Conservation (phyloP, 1,140 invertebrate species). For the Musca vetustissima region DNA sequence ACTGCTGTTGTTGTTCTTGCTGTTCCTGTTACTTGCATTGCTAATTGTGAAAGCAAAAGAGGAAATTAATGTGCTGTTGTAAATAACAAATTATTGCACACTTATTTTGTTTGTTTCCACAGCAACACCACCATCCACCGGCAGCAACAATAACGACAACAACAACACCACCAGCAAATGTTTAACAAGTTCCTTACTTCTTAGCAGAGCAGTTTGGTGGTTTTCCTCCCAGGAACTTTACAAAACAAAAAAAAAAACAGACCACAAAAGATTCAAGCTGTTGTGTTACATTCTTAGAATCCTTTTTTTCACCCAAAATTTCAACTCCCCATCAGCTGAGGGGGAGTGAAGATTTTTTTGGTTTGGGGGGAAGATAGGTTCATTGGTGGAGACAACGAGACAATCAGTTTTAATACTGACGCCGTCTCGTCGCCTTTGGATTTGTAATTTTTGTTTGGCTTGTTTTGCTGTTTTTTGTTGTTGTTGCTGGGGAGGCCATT, state of each 20-base stretch:
- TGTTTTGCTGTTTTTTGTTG: no score
- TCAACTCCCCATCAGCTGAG: no score
- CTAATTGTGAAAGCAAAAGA: slow-evolving; percentile 22
- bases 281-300: slow-evolving; percentile 24
- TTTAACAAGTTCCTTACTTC: slow-evolving; percentile 19
- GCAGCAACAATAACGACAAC: neutral
- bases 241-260: no score
- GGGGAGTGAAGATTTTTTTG: no score
- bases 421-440: slow-evolving; percentile 21
- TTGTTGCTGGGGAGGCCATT: no score
- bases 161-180: neutral
- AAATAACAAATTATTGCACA: slow-evolving; percentile 24
- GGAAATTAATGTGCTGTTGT: slow-evolving; percentile 24
- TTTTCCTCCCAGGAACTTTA: no score
- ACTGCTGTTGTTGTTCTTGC: neutral
- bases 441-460: no score
- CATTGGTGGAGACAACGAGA: slow-evolving; percentile 11
- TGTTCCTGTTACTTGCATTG: slow-evolving; percentile 15
- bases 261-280: neutral
- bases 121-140: neutral
- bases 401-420: slow-evolving; percentile 24
- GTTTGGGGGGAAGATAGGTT: no score
- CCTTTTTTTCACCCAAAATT: slow-evolving; percentile 8
- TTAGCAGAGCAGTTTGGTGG: no score
- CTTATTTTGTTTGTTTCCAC: slow-evolving; percentile 23